Base-by-base conservation (phyloP, 2,888 invertebrate genomes). In the Trachelus troglodyta region DNA sequence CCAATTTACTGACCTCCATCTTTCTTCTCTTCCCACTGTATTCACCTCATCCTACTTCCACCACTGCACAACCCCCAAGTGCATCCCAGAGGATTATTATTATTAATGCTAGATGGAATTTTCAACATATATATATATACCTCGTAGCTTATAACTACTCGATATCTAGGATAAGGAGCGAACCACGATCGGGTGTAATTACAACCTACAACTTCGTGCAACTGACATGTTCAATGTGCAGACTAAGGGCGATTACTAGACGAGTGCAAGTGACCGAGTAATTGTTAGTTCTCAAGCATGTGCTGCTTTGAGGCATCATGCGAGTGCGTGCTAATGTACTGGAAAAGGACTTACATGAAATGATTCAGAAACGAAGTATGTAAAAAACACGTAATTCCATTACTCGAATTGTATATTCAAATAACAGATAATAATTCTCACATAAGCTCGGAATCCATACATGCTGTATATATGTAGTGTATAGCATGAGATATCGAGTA, bases 161-260 rank as follows among this genome's bases (percentile, higher is more conserved):
- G 23, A 56, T 56, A 56, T 56, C 56, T 23, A 56, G 56, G 56
- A 56, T 56, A 56, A 56, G 40, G 40, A 40, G 56, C 23, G 56
- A 9, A 56, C 56, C 56, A 56, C 82, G 80, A 82, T 82, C 82
- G 83, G 82, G 80, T 84, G 81, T 84, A 85, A 85, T 81, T 83
- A 82, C 83, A 85, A 87, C 84, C 84, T 79, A 80, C 81, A 79
- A 79, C 76, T 79, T 23, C 83, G 81, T 83, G 83, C 81, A 80
- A 80, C 81, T 84, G 83, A 82, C 83, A 82, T 84, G 76, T 82
- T 77, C 82, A 81, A 83, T 80, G 56, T 56, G 83, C 82, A 81
- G 81, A 82, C 81, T 81, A 83, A 86, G 83, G 83, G 81, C 81
- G 86, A 83, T 87, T 86, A 86, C 87, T 81, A 80, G 82, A 84